phyloP scores from a whole-genome alignment of 2,113 vertebrate species.

The Erinaceus europaeus region DNA sequence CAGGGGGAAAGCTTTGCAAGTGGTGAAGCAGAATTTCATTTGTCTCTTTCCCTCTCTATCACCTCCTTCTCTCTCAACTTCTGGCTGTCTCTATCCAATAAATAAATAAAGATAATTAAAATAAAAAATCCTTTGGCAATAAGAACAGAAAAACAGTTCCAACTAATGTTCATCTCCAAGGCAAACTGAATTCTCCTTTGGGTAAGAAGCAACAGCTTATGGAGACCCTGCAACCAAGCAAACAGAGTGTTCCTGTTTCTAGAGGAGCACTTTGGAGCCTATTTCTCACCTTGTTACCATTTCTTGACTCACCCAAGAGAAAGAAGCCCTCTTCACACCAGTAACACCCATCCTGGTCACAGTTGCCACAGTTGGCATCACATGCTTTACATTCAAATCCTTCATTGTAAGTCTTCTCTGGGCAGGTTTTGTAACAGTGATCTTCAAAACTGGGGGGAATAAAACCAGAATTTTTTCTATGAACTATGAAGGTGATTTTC shows the following conservation, averaged over 20 bases:
- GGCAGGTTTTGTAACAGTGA: conserved; percentile 87
- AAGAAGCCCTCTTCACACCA: conserved; percentile 88
- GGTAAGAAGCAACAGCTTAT: not conserved
- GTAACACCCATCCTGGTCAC: conserved; percentile 85
- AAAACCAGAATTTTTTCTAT: not conserved
- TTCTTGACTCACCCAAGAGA: conserved; percentile 82
- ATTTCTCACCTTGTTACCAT: rapidly evolving
- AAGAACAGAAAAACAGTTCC: not conserved
- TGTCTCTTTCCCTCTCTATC: too few relatives aligned
- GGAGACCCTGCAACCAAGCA: not conserved
- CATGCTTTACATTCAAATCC: conserved; percentile 83
- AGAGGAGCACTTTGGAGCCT: not conserved
- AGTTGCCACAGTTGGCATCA: conserved; percentile 82
- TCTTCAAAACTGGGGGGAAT: conserved; percentile 83
- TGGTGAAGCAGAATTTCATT: too few relatives aligned
- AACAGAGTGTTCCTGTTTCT: rapidly evolving
- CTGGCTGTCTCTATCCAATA: too few relatives aligned
- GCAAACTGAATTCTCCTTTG: conserved; percentile 1
- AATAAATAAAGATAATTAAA: too few relatives aligned
- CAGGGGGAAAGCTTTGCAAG: too few relatives aligned
- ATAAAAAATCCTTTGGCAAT: not conserved
- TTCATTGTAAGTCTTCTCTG: conserved; percentile 85
- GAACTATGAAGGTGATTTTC: not conserved
- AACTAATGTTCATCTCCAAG: conserved; percentile 31
- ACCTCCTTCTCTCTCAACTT: too few relatives aligned